Base-by-base conservation (phyloP, 1,140 invertebrate genomes). In the Neoseiulus cucumeris region DNA sequence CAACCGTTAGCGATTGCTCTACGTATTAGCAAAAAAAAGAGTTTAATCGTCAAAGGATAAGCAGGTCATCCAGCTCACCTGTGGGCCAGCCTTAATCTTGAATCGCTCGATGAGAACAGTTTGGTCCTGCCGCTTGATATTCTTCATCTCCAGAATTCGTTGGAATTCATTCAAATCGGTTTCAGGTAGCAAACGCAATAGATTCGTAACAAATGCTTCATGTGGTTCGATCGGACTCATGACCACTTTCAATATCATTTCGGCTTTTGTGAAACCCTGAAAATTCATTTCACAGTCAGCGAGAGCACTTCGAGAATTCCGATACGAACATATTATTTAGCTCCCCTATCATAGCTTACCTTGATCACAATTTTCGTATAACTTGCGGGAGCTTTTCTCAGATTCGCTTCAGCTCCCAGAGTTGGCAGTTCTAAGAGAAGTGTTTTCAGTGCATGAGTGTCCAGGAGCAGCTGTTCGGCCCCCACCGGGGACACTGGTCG, bases 241-340 rank as follows among this genome's bases (percentile, higher is more conserved):
- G 0, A 97, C 90, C 55, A 96, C 82, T 79, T 99, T 98, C 5
- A 98, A 77, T 45, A 98, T 91, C 89, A 98, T 93, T 78, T 99
- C 95, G 0, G 93, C 94, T 72, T 90, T 91, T 2, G 90, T 91
- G 91, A 98, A 97, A 42, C 91, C 87, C 77, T 95, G 25, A 14
- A 59, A 29, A 25, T 29, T 33, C 17, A 59, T 33, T 20, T 20
- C 14, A 18, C 14, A n/a, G 14, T 29, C 2, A 25, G 14, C 25
- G 14, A 47, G 28, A 25, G 20, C 20, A 47, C 45, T 20, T 44
- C 45, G 14, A 47, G 18, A 4, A 6, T n/a, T n/a, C n/a, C n/a
- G n/a, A n/a, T 12, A 12, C 42, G 42, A 44, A 44, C n/a, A 12
- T 44, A 44, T 12, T n/a, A 12, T 44, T n/a, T 44, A 12, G 42